Conservation (phyloP, 2,797 vertebrate species). For the Scolopax rusticola region DNA sequence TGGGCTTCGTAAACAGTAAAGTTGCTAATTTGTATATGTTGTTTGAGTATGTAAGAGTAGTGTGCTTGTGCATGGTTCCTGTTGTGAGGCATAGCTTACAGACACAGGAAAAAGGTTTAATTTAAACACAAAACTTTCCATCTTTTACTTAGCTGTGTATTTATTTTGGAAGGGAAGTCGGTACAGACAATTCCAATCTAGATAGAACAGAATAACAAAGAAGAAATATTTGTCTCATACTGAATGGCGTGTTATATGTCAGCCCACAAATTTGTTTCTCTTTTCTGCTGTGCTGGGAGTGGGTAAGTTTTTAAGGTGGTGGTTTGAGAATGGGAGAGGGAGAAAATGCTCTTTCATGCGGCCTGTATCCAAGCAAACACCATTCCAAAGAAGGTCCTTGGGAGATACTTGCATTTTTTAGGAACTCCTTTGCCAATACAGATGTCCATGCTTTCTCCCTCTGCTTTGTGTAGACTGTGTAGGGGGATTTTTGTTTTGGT, state of each 20-base stretch:
- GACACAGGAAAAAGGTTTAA: neutral
- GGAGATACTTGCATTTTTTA: neutral
- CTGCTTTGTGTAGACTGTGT: fast-evolving
- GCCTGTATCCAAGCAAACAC: neutral
- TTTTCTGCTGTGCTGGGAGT: neutral
- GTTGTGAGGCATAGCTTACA: neutral
- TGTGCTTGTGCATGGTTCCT: fast-evolving
- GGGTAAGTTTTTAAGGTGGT: neutral
- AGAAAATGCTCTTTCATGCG: neutral
- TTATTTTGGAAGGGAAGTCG: neutral
- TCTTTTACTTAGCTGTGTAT: fast-evolving
- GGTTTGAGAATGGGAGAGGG: neutral
- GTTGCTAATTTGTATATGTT: fast-evolving
- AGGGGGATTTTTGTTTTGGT: neutral
- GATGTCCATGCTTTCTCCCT: neutral
- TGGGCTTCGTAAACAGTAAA: fast-evolving
- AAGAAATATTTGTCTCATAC: neutral
- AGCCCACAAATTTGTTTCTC: neutral
- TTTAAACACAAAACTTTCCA: neutral
- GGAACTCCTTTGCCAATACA: neutral
- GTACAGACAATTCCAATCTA: neutral
- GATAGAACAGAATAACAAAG: no score
- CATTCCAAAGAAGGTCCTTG: neutral
- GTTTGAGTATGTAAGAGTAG: neutral
- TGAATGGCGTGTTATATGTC: neutral